phyloP scores from a whole-genome alignment of 1,140 invertebrate genomes.

The Sitophilus oryzae region DNA sequence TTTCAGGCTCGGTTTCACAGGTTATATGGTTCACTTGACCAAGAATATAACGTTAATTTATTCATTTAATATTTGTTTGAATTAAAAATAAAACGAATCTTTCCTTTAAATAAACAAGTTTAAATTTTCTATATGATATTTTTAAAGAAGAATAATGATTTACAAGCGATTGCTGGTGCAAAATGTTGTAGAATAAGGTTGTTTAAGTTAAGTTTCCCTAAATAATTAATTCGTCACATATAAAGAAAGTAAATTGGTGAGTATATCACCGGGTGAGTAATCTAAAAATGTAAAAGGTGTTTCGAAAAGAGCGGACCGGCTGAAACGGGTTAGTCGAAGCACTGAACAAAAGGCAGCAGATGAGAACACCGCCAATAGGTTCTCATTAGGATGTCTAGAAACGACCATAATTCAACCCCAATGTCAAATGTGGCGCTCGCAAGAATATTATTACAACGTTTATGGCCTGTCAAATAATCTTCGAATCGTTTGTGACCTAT shows the following conservation, averaged over 20 bases:
- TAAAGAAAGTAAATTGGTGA: conserved; percentile 10
- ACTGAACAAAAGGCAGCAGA: conserved; percentile 21
- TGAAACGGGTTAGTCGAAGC: conserved; percentile 14
- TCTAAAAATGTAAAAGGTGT: conserved; percentile 19
- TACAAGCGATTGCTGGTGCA: no score
- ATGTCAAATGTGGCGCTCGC: conserved; percentile 36
- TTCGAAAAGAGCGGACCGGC: conserved; percentile 16
- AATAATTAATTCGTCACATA: no score
- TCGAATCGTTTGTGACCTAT: conserved; percentile 31
- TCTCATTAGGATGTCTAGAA: conserved; percentile 39
- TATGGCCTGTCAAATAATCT: conserved; percentile 35
- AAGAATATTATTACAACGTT: conserved; percentile 36
- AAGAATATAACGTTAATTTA: no score
- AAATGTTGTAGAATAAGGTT: no score
- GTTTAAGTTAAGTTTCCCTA: no score
- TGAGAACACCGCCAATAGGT: conserved; percentile 35
- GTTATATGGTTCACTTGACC: no score
- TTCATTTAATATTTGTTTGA: no score
- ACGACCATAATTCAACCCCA: conserved; percentile 35
- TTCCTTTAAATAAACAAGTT: no score
- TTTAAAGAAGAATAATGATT: no score
- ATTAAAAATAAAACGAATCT: no score
- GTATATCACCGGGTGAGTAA: conserved; percentile 13
- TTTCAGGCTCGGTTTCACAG: no score
- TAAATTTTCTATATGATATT: no score